A percentile compares a stretch with the other conserved stretches of the same genome.
These are phyloP conservation scores for Camponotus vicinus DNA, from an alignment of 1,140 invertebrate species.

Conservation along the genomic window DNA sequence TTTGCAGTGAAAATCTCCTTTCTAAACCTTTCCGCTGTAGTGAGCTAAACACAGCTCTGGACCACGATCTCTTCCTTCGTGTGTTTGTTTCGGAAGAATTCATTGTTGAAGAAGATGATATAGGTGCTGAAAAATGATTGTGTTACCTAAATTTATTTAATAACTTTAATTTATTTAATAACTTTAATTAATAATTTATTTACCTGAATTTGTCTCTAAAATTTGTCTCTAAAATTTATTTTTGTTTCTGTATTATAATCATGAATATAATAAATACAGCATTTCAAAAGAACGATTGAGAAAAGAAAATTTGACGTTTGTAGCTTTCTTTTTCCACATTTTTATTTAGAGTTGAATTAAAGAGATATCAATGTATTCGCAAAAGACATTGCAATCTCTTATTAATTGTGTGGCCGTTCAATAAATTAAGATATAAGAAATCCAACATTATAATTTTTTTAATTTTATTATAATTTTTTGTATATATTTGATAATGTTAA, in stretches of 20 bases:
- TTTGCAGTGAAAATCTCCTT: constrained; percentile 95
- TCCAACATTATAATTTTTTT: too few relatives aligned
- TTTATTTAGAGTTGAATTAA: too few relatives aligned
- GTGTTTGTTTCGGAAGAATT: constrained; percentile 73
- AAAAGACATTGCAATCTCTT: too few relatives aligned
- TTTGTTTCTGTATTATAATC: not conserved
- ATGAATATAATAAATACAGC: too few relatives aligned
- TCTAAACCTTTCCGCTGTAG: constrained; percentile 96
- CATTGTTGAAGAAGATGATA: constrained; percentile 56
- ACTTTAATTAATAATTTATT: not conserved
- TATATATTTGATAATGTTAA: not conserved
- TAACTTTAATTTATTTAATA: not conserved
- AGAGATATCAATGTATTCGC: too few relatives aligned
- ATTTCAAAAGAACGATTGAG: not conserved
- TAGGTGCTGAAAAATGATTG: constrained; percentile 49
- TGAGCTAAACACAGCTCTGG: constrained; percentile 97
- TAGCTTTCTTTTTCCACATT: not conserved
- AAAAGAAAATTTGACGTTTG: not conserved
- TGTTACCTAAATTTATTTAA: not conserved
- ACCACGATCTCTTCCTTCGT: constrained; percentile 96
- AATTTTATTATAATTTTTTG: too few relatives aligned
- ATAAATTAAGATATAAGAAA: too few relatives aligned
- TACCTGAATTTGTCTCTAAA: not conserved
- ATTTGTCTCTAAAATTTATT: constrained; percentile 28
- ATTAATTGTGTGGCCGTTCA: too few relatives aligned